Evolutionary conservation across 2,888 invertebrate genomes (phyloP).

Genomic region (Eledone cirrhosa): DNA sequence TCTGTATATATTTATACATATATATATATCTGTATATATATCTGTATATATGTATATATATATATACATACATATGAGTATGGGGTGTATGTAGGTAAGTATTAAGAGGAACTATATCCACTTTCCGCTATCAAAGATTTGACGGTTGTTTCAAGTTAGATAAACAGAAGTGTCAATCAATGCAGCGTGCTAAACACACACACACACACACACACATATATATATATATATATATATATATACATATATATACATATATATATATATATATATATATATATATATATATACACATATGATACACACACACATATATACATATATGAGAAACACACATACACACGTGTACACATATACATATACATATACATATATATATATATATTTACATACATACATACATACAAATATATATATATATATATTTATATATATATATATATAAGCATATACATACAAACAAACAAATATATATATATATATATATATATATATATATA

Average conservation of each 20-base stretch:
- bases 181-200: not conserved
- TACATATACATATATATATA: not conserved
- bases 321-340: not conserved
- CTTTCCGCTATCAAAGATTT: too few species aligned
- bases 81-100: too few species aligned
- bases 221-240: not conserved
- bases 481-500: not conserved
- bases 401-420: not conserved
- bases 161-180: too few species aligned
- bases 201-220: not conserved
- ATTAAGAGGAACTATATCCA: too few species aligned
- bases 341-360: not conserved
- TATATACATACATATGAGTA: too few species aligned
- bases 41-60: too few species aligned
- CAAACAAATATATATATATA: not conserved
- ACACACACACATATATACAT: not conserved
- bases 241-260: not conserved
- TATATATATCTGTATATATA: too few species aligned
- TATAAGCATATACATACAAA: not conserved
- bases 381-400: not conserved
- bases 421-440: not conserved
- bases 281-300: not conserved
- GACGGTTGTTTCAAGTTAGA: too few species aligned
- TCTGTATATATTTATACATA: too few species aligned
- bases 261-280: not conserved